Base-by-base conservation (phyloP, 2,888 invertebrate species). In the Drosophila fulvimacula region DNA sequence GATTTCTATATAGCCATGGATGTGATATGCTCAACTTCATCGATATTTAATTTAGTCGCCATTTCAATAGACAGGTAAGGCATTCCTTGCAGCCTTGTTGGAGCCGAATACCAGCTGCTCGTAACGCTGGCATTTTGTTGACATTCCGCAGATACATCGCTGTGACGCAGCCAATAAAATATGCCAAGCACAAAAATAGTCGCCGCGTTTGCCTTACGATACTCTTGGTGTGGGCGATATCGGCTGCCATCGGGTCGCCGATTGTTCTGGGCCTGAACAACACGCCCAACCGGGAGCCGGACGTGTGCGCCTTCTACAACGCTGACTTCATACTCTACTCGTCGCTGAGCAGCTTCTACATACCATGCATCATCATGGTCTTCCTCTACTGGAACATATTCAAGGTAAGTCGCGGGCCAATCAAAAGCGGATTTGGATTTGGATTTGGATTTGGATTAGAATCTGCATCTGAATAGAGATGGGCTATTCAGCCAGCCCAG, bases 1-100 rank as follows among this genome's bases (percentile, higher is more conserved):
- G 98, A 98, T 94, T 96, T 98, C 93, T 99, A 98, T 95, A 98
- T 98, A 92, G 98, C 98, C 64, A 97, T 98, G 96, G 98, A 99
- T 93, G 98, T 99, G 91, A 98, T 97, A 80, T 98, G 98, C 93
- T 98, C 98, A 88, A 99, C 98, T 75, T 98, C 98, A 90, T 98
- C 98, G 92, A 99, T 99, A 93, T 98, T 98, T 94, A 98, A 99
- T 94, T 95, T 98, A 92, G 98, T 98, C 83, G 98, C 98, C 88
- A 99, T 99, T 93, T 98, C 98, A 90, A 97, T 98, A 94, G 98
- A 99, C 95, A 97, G 98, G 98, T 98, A 92, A 94, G 95, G 34
- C 21, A 17, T 13, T 39, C 11, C 49, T 4, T 15, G 27, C 27
- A 27, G 27, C 27, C 27, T 24, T 19, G 48, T n/a, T 27, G 5